Evolutionary conservation across 2,888 invertebrate species (phyloP).

Genomic region (Alsophila aescularia): DNA sequence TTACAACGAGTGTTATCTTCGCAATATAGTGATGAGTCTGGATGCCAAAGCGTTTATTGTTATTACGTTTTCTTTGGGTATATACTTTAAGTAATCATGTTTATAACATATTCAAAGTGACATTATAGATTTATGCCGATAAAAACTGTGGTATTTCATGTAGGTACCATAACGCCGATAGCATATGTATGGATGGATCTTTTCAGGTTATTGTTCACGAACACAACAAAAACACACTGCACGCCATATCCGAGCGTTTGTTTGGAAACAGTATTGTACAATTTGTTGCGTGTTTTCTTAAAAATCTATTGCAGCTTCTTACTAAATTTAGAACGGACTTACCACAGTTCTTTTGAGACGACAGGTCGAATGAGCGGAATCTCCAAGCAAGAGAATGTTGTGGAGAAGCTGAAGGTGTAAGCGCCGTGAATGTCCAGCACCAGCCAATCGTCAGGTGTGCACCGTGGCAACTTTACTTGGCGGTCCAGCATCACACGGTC

Average conservation of each 20-base stretch:
- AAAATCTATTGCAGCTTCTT: too few relatives aligned
- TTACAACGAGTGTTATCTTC: constrained; percentile 9
- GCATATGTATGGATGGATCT: too few relatives aligned
- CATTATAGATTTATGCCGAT: too few relatives aligned
- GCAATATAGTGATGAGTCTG: neutral
- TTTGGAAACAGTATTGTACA: too few relatives aligned
- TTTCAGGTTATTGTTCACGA: too few relatives aligned
- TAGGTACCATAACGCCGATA: too few relatives aligned
- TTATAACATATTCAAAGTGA: too few relatives aligned
- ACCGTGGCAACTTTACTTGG: constrained; percentile 40
- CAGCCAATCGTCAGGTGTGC: constrained; percentile 49
- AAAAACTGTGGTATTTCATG: too few relatives aligned
- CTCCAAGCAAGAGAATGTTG: constrained; percentile 45
- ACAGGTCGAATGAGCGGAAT: constrained; percentile 46
- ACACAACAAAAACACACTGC: too few relatives aligned
- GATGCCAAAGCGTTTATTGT: neutral
- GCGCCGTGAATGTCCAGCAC: constrained; percentile 47
- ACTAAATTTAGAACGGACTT: constrained; percentile 13
- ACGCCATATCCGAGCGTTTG: too few relatives aligned
- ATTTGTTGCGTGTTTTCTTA: too few relatives aligned
- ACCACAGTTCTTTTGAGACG: constrained; percentile 49
- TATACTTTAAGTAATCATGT: too few relatives aligned
- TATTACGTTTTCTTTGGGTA: neutral
- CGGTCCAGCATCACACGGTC: constrained; percentile 48
- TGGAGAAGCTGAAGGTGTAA: constrained; percentile 43